phyloP scores from a whole-genome alignment of 2,888 invertebrate species.

The Palloptera scutellata region DNA sequence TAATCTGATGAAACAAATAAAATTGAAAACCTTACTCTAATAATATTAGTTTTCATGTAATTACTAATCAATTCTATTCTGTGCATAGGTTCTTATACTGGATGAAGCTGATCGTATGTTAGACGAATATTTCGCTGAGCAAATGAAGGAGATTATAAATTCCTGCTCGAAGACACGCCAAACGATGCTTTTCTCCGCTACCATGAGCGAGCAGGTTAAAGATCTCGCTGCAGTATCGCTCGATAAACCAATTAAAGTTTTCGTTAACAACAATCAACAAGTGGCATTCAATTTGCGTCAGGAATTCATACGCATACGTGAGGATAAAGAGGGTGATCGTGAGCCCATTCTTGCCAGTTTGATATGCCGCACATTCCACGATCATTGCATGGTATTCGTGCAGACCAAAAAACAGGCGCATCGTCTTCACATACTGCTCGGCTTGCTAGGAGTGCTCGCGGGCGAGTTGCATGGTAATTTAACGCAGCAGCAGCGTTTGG shows the following conservation, averaged over 20 bases:
- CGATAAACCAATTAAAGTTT: constrained; percentile 90
- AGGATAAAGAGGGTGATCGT: constrained; percentile 87
- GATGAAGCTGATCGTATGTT: constrained; percentile 87
- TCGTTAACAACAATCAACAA: constrained; percentile 95
- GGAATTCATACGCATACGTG: constrained; percentile 94
- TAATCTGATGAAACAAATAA: constrained; percentile 47
- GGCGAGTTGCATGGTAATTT: constrained; percentile 94
- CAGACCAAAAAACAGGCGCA: constrained; percentile 97
- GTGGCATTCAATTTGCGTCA: constrained; percentile 95
- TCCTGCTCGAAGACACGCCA: constrained; percentile 91
- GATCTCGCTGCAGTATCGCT: constrained; percentile 93
- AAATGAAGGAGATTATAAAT: constrained; percentile 97
- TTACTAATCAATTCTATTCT: background rate
- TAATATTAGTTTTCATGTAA: too few relatives aligned
- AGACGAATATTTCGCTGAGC: constrained; percentile 98
- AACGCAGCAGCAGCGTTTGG: constrained; percentile 93
- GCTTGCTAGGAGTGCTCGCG: constrained; percentile 86
- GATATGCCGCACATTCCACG: constrained; percentile 87
- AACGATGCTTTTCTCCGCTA: constrained; percentile 97
- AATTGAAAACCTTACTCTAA: too few relatives aligned
- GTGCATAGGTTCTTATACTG: constrained; percentile 66
- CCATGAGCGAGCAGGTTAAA: constrained; percentile 99
- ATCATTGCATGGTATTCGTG: constrained; percentile 93
- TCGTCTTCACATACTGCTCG: constrained; percentile 88
- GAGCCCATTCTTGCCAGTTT: constrained; percentile 88